A percentile compares a stretch with the other conserved stretches of the same genome.
These are phyloP conservation scores for Mohoua ochrocephala DNA, from an alignment of 2,113 vertebrate genomes.

Conservation along the genomic window DNA sequence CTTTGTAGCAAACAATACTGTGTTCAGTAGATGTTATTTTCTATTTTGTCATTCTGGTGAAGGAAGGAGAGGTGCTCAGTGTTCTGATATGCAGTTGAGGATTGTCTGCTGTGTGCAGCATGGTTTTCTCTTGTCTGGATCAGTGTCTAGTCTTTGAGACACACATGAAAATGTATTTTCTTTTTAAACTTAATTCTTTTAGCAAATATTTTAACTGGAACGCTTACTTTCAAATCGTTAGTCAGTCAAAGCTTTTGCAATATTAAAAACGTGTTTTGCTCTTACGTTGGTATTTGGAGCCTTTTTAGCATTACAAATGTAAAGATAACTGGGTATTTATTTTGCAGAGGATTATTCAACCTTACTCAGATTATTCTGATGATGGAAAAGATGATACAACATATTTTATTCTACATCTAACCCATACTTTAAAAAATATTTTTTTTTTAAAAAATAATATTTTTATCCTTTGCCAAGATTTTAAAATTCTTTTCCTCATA, in stretches of 20 bases:
- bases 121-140: background rate
- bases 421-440: background rate
- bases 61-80: background rate
- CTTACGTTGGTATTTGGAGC: background rate
- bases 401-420: background rate
- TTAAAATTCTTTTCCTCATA: background rate
- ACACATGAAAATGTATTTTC: background rate
- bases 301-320: background rate
- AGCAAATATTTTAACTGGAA: background rate
- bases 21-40: background rate
- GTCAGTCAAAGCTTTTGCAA: background rate
- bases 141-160: background rate
- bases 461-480: background rate
- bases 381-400: background rate
- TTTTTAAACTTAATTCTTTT: background rate
- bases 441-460: background rate
- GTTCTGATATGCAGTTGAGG: background rate
- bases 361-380: background rate
- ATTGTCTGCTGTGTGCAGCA: background rate
- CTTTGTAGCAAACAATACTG: background rate
- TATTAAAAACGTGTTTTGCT: background rate
- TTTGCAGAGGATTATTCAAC: background rate
- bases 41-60: background rate
- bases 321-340: background rate
- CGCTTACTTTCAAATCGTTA: background rate